phyloP scores from a whole-genome alignment of 2,888 invertebrate genomes.

The Xylophagus ater region DNA sequence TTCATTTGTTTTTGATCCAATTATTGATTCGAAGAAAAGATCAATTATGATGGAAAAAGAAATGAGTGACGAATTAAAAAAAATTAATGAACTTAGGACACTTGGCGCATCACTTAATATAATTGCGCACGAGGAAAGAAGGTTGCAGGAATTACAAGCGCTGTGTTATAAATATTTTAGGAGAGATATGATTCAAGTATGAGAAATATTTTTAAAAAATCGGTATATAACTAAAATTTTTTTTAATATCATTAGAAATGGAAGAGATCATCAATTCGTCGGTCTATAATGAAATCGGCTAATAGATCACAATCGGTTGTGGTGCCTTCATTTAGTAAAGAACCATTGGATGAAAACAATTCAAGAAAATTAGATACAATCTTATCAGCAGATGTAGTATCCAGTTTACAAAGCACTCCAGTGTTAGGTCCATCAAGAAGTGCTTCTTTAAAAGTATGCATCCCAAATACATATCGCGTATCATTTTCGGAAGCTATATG shows the following conservation, averaged over 20 bases:
- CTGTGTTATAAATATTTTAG: conserved; percentile 90
- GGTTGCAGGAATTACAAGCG: conserved; percentile 86
- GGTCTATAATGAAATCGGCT: conserved; percentile 43
- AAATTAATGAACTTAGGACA: conserved; percentile 82
- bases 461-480: conserved; percentile 29
- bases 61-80: conserved; percentile 94
- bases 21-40: conserved; percentile 67
- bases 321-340: conserved; percentile 54
- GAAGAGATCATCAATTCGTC: conserved; percentile 35
- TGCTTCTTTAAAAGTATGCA: conserved; percentile 52
- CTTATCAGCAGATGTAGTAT: conserved; percentile 36
- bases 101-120: conserved; percentile 81
- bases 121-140: conserved; percentile 83
- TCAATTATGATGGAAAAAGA: conserved; percentile 92
- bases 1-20: conserved; percentile 70
- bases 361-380: conserved; percentile 32
- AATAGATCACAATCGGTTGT: conserved; percentile 69
- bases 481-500: conserved; percentile 39
- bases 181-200: conserved; percentile 76
- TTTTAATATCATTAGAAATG: conserved; percentile 24
- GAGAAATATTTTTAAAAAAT: neutral
- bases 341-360: conserved; percentile 44
- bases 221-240: neutral
- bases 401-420: conserved; percentile 51
- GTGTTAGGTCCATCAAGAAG: conserved; percentile 59